Evolutionary conservation across 2,888 invertebrate species (phyloP), one percentile per base, ranked within the genome.

Genomic region (Silvanus unidentatus): DNA sequence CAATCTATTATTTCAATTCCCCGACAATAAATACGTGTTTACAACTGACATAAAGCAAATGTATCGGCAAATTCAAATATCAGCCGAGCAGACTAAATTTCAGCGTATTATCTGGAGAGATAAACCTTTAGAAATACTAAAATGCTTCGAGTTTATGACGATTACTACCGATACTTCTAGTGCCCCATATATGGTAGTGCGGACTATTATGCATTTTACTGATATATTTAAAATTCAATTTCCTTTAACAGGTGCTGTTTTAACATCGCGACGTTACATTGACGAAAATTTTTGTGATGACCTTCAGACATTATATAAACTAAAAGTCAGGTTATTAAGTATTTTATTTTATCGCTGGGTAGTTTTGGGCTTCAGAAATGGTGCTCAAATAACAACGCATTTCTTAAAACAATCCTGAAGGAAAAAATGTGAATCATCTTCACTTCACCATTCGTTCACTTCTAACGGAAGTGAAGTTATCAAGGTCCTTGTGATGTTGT

Each of bases 101-200:
- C 44, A 46, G 29, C 48, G 50, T 13, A 50, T 52, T 43, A 12
- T 54, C 1, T 54, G 52, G 50, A 22, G 54, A 11, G 43, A 49
- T 13, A 11, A 30, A n/a, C 44, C 47, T 6, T 2, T 9, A 4
- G 40, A 50, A 34, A 38, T 39, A 1, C 12, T 52, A 4, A 16
- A 47, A 22, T 48, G 50, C 36, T 30, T 50, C 3, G 47, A 49
- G 40, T 27, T 53, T 1, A 10, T n/a, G n/a, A 52, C 54, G 2
- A 44, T 54, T 0, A 52, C 50, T 14, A 52, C 45, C 38, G 50
- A 47, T 8, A 50, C 44, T 13, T 48, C 46, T 44, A 45, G 10
- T 12, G 46, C 42, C 9, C 48, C 49, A 1, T 49, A 42, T 43
- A 13, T 47, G 12, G 49, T 45, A 2, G 42, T 47, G 2, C 34